Conservation (phyloP, 1,140 invertebrate species). For the Mactra quadrangularis region DNA sequence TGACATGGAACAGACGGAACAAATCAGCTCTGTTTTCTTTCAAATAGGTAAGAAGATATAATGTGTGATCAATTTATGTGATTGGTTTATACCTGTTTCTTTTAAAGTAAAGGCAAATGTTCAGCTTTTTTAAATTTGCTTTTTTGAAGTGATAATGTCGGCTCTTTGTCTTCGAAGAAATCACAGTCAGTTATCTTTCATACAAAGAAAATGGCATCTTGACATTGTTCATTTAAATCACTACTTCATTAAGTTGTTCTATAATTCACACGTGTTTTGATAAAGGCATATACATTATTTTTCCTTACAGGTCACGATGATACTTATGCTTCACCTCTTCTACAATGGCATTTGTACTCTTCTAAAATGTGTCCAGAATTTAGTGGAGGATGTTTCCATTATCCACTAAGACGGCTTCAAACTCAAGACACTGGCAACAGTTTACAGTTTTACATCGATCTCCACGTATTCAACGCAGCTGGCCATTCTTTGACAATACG, state of each 20-base stretch:
- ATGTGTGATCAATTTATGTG: too few species aligned
- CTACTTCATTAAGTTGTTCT: too few species aligned
- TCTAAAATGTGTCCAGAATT: background rate
- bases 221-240: too few species aligned
- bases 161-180: too few species aligned
- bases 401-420: conserved; percentile 45
- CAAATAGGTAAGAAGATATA: conserved; percentile 8
- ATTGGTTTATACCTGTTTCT: too few species aligned
- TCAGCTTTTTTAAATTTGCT: too few species aligned
- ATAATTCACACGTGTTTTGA: background rate
- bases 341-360: conserved; percentile 1
- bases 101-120: too few species aligned
- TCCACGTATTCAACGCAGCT: conserved; percentile 47
- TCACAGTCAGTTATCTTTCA: too few species aligned
- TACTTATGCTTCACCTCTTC: conserved; percentile 16
- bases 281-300: too few species aligned
- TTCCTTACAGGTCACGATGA: conserved; percentile 9
- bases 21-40: conserved; percentile 3
- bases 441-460: conserved; percentile 5
- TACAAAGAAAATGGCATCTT: too few species aligned
- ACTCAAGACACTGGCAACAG: conserved; percentile 12
- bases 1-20: conserved; percentile 64
- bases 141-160: too few species aligned
- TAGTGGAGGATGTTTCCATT: conserved; percentile 23
- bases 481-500: conserved; percentile 23